Evolutionary conservation across 2,113 vertebrate genomes (phyloP).

Genomic region (Nyctibius bracteatus): DNA sequence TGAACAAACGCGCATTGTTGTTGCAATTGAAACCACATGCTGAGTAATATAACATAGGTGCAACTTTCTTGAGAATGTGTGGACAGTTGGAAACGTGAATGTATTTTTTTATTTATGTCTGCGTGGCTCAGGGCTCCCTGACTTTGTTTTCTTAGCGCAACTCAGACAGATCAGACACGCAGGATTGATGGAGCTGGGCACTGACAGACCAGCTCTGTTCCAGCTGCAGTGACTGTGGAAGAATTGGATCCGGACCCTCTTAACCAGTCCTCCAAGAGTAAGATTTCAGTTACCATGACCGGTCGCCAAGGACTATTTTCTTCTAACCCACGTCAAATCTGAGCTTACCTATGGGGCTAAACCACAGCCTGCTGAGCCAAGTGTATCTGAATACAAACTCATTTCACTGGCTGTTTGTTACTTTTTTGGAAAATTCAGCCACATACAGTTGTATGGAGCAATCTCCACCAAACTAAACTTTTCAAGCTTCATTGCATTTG

Average conservation of each 20-base stretch:
- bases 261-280: slow-evolving; percentile 12
- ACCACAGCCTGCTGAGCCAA: slow-evolving; percentile 28
- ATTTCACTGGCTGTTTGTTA: slow-evolving; percentile 57
- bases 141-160: slow-evolving; percentile 37
- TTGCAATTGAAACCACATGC: slow-evolving; percentile 78
- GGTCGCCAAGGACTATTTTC: not conserved
- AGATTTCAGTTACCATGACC: slow-evolving; percentile 7
- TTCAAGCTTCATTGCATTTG: slow-evolving; percentile 21
- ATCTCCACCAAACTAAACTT: not conserved
- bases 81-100: slow-evolving; percentile 50
- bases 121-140: not conserved
- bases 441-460: not conserved
- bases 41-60: slow-evolving; percentile 55
- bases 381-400: not conserved
- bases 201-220: slow-evolving; percentile 30
- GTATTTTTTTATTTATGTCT: slow-evolving; percentile 56
- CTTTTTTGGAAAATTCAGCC: slow-evolving; percentile 43
- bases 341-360: slow-evolving; percentile 43
- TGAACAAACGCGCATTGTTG: slow-evolving; percentile 74
- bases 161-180: not conserved
- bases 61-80: slow-evolving; percentile 34
- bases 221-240: slow-evolving; percentile 10
- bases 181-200: slow-evolving; percentile 22
- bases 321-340: slow-evolving; percentile 39
- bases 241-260: slow-evolving; percentile 32